phyloP scores from a whole-genome alignment of 2,113 vertebrate species.

The Rhagologus leucostigma region DNA sequence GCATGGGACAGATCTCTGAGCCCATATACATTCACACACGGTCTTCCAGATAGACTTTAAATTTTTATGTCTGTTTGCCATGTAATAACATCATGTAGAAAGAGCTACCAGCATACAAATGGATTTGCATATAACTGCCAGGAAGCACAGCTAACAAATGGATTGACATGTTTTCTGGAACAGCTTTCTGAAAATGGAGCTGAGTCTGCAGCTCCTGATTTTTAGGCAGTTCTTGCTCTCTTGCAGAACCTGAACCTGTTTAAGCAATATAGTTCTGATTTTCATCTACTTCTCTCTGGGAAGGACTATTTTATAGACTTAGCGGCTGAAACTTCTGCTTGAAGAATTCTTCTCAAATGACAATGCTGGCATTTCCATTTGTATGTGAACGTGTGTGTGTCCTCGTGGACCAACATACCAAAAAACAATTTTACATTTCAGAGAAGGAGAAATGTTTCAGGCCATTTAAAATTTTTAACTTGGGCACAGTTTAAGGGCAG shows the following conservation, averaged over 20 bases:
- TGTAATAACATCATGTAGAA: not conserved
- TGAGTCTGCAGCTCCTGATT: not conserved
- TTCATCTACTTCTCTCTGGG: not conserved
- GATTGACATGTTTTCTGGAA: not conserved
- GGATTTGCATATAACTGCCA: not conserved
- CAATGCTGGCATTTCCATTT: not conserved
- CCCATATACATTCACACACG: not conserved
- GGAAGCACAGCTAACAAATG: not conserved
- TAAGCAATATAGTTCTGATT: not conserved
- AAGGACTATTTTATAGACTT: not conserved
- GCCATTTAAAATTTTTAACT: not conserved
- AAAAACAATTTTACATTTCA: not conserved
- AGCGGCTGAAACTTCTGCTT: not conserved
- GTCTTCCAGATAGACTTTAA: not conserved
- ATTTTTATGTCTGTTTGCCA: not conserved
- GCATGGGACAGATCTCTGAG: not conserved
- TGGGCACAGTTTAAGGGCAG: not conserved
- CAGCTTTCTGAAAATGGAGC: not conserved
- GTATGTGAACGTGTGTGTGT: not conserved
- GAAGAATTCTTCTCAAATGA: not conserved
- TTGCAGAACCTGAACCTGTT: not conserved
- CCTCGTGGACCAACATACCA: not conserved
- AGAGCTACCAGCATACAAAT: not conserved
- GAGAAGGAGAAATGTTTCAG: not conserved
- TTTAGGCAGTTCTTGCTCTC: not conserved